Evolutionary conservation across 2,797 vertebrate species (phyloP).

Genomic region (Pseudopleuronectes americanus): DNA sequence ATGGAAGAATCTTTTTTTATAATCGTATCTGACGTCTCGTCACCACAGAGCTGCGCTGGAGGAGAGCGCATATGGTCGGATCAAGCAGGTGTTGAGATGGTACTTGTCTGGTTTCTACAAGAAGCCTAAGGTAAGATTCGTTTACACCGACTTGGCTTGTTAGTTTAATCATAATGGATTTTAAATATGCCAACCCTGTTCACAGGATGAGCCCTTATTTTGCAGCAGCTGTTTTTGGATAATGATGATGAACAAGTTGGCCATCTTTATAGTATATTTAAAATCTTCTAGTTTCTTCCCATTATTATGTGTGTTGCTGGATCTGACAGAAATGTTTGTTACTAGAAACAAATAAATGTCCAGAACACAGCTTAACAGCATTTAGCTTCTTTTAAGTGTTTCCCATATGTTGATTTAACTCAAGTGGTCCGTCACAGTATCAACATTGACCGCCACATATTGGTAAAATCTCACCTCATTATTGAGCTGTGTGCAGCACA

Average conservation of each 20-base stretch:
- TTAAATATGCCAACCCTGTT: neutral
- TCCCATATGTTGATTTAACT: no score
- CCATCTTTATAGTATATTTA: no score
- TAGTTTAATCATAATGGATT: neutral
- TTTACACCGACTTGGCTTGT: neutral
- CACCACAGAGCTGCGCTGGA: conserved; percentile 82
- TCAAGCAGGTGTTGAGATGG: conserved; percentile 95
- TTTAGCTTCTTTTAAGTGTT: no score
- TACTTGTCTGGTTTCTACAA: conserved; percentile 99
- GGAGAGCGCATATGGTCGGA: conserved; percentile 90
- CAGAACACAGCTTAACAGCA: no score
- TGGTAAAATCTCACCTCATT: no score
- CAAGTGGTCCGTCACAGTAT: no score
- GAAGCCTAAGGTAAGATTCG: conserved; percentile 91
- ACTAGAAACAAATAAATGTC: no score
- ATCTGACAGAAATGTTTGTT: no score
- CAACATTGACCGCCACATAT: no score
- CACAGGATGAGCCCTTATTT: neutral
- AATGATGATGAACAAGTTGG: neutral
- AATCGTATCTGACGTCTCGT: neutral
- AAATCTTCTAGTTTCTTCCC: no score
- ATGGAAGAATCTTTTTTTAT: conserved; percentile 2
- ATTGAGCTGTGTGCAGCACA: no score
- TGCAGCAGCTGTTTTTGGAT: neutral
- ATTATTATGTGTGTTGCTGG: no score